Conservation (phyloP, 2,797 vertebrate species). For the Sebastes trivittatus region DNA sequence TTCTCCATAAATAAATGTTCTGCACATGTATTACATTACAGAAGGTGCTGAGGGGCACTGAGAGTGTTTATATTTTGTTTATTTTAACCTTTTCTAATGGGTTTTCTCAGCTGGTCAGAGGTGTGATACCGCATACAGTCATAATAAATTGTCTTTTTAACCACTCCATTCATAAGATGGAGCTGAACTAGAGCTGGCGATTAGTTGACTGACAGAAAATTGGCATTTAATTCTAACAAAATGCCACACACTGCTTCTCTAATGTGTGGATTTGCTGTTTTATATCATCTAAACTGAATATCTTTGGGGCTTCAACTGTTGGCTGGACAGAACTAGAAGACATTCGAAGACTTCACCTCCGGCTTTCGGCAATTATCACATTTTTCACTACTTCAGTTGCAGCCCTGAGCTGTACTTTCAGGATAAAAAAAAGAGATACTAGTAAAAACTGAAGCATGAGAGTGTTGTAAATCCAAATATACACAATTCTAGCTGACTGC, state of each 20-base stretch:
- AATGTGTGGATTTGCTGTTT: background rate
- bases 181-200: background rate
- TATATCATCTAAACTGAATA: background rate
- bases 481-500: conserved; percentile 12
- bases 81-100: background rate
- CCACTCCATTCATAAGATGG: background rate
- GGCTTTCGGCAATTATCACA: background rate
- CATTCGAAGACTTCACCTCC: background rate
- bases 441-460: background rate
- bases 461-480: conserved; percentile 14
- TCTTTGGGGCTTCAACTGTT: background rate
- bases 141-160: background rate
- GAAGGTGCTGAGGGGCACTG: background rate
- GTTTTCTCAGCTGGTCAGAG: background rate
- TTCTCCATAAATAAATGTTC: conserved; percentile 1
- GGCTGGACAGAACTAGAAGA: background rate
- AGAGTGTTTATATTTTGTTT: background rate
- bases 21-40: background rate
- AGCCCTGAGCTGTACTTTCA: background rate
- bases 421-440: background rate
- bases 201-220: background rate
- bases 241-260: background rate
- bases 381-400: background rate
- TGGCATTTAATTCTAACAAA: background rate
- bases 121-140: background rate